Percentiles rank a stretch among this genome's conserved stretches.
phyloP scores from a whole-genome alignment of 2,797 vertebrate species.

The Muraenolepis orangiensis region DNA sequence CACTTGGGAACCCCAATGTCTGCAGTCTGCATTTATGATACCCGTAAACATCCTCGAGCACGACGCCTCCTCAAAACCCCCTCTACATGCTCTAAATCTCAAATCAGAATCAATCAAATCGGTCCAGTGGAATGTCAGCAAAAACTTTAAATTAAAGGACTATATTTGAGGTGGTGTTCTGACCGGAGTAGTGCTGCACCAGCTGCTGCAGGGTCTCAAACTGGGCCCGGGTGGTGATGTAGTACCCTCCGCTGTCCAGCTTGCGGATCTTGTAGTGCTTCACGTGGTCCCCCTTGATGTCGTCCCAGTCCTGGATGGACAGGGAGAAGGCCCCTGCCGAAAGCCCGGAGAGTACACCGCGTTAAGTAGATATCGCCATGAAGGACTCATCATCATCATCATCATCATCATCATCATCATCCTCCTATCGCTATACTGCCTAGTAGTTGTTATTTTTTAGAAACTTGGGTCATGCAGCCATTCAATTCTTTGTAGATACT shows the following conservation, averaged over 20 bases:
- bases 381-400: neutral
- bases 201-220: conserved; percentile 98
- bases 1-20: too few relatives aligned
- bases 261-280: conserved; percentile 99
- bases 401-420: neutral
- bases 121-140: too few relatives aligned
- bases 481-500: too few relatives aligned
- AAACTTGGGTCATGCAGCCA: too few relatives aligned
- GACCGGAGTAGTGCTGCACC: conserved; percentile 97
- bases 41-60: neutral
- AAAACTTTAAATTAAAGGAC: too few relatives aligned
- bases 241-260: conserved; percentile 97
- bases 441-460: too few relatives aligned
- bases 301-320: conserved; percentile 99
- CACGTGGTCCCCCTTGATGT: conserved; percentile 97
- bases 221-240: conserved; percentile 97
- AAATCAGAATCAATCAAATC: neutral
- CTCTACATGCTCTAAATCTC: neutral
- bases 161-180: neutral
- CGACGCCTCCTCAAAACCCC: neutral
- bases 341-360: conserved; percentile 21
- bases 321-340: conserved; percentile 96
- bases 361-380: neutral
- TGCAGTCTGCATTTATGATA: too few relatives aligned
- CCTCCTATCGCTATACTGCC: neutral